Evolutionary conservation across 1,140 invertebrate species (phyloP).

Genomic region (Drosophila equinoxialis): DNA sequence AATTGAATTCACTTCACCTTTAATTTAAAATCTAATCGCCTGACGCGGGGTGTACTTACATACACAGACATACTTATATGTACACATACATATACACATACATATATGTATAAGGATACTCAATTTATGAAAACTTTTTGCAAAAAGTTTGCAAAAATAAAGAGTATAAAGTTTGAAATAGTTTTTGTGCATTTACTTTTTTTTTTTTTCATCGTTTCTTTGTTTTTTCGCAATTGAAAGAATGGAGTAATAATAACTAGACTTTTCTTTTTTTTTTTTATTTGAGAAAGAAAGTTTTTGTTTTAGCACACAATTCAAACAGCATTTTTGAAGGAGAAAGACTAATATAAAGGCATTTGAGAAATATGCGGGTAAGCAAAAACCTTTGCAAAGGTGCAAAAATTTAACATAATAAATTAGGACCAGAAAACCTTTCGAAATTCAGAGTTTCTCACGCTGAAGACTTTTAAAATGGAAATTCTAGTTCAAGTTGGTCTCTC

Average conservation of each 20-base stretch:
- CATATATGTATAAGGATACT: neutral
- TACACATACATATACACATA: neutral
- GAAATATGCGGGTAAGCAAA: neutral
- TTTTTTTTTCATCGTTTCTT: constrained; percentile 34
- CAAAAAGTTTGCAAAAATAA: neutral
- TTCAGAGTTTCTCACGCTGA: no score
- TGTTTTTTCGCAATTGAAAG: constrained; percentile 47
- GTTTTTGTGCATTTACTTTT: constrained; percentile 23
- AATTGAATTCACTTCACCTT: no score
- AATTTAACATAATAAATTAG: constrained; percentile 4
- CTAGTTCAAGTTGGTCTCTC: no score
- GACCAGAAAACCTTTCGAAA: no score
- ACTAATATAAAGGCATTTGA: neutral
- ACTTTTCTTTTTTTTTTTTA: neutral
- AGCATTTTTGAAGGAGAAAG: neutral
- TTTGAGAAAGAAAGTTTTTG: neutral
- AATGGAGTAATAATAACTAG: constrained; percentile 8
- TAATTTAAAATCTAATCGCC: no score
- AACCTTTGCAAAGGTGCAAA: neutral
- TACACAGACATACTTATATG: neutral
- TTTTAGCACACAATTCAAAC: constrained; percentile 3
- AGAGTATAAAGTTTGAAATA: constrained; percentile 24
- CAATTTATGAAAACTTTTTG: constrained; percentile 9
- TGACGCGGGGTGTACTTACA: no score
- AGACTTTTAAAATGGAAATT: no score